These are phyloP conservation scores for Xiphophorus birchmanni DNA, from an alignment of 2,797 vertebrate genomes.

Conservation along the genomic window DNA sequence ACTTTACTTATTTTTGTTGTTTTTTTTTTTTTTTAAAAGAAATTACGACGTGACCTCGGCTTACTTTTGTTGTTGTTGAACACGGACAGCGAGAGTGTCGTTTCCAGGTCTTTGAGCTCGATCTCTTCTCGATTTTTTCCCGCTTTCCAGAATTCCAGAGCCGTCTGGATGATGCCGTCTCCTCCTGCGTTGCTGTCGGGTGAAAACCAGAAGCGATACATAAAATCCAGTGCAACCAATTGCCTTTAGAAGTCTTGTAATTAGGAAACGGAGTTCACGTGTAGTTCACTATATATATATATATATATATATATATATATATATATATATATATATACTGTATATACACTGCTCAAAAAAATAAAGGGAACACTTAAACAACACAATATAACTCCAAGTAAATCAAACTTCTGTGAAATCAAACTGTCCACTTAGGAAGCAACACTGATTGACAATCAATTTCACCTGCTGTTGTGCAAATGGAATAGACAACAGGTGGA, in stretches of 20 bases:
- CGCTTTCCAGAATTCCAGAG: conserved; percentile 87
- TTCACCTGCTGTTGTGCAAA: too few relatives aligned
- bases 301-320: too few relatives aligned
- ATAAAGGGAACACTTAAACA: too few relatives aligned
- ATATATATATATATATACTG: too few relatives aligned
- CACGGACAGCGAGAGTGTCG: conserved; percentile 80
- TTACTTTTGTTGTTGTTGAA: conserved; percentile 93
- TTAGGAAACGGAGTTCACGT: background rate
- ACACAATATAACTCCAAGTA: too few relatives aligned
- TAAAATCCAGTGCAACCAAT: background rate
- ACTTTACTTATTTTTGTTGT: background rate
- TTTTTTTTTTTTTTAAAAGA: background rate
- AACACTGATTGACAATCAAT: too few relatives aligned
- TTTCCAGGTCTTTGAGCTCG: conserved; percentile 87
- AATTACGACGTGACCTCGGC: conserved; percentile 36
- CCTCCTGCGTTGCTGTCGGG: conserved; percentile 88
- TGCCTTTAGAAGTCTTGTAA: background rate
- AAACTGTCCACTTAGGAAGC: too few relatives aligned
- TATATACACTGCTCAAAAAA: too few relatives aligned
- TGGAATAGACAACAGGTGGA: too few relatives aligned
- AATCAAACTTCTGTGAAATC: too few relatives aligned
- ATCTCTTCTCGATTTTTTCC: conserved; percentile 86
- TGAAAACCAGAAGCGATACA: background rate
- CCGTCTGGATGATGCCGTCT: conserved; percentile 83
- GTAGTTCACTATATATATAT: background rate